A percentile compares a stretch with the other conserved stretches of the same genome.
phyloP scores from a whole-genome alignment of 2,113 vertebrate genomes.

The Lagopus leucura region DNA sequence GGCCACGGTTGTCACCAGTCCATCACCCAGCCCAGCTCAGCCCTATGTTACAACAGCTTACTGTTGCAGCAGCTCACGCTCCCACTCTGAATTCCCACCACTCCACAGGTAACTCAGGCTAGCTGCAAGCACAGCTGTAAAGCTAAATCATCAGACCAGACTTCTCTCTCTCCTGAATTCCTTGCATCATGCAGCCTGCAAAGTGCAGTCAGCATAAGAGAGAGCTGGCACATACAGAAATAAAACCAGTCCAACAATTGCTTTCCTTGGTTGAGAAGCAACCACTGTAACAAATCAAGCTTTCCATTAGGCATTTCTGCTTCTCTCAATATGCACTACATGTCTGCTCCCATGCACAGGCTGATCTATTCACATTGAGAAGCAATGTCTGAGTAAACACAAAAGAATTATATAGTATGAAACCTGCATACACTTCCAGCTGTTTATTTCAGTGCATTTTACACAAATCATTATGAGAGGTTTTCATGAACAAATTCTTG shows the following conservation, averaged over 20 bases:
- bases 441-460: constrained; percentile 10
- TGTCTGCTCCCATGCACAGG: not conserved
- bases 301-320: not conserved
- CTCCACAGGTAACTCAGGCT: not conserved
- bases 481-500: not conserved
- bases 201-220: not conserved
- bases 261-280: not conserved
- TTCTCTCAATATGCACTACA: not conserved
- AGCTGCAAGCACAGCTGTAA: not conserved
- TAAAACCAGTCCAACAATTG: not conserved
- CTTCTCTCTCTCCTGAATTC: not conserved
- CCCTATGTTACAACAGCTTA: not conserved
- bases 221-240: not conserved
- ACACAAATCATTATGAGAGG: not conserved
- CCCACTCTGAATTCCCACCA: not conserved
- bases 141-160: not conserved
- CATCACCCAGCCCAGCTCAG: not conserved
- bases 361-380: not conserved
- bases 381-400: not conserved
- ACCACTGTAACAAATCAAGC: not conserved
- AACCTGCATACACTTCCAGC: not conserved
- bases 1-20: not conserved
- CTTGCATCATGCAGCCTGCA: not conserved
- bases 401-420: not conserved
- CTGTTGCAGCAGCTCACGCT: not conserved